Percentiles rank a stretch among this genome's conserved stretches.
Conservation (phyloP, 2,797 vertebrate species). For the Platyrinchus mystaceus region DNA sequence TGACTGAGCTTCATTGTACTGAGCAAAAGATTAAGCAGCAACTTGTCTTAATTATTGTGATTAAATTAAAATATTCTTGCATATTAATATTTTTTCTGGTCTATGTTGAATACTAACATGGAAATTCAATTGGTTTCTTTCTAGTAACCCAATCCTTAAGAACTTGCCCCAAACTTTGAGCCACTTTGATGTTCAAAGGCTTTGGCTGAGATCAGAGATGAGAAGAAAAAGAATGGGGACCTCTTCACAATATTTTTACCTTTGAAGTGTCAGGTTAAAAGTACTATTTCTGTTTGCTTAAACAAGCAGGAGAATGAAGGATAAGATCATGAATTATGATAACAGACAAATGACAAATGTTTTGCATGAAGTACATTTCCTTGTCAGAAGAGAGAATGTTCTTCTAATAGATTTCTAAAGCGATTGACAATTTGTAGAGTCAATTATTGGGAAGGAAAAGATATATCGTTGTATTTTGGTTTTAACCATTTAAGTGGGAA, state of each 20-base stretch:
- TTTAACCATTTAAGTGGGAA: neutral
- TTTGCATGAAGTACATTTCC: constrained; percentile 46
- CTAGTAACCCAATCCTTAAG: constrained; percentile 27
- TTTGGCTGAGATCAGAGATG: constrained; percentile 53
- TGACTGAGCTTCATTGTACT: neutral
- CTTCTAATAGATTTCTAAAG: constrained; percentile 36
- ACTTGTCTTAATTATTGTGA: constrained; percentile 21
- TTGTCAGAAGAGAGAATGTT: neutral
- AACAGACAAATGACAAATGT: constrained; percentile 53
- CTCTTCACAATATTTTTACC: constrained; percentile 49
- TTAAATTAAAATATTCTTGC: neutral
- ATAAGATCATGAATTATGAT: constrained; percentile 59
- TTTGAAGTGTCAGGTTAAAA: constrained; percentile 65
- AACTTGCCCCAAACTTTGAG: constrained; percentile 50
- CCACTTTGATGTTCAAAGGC: constrained; percentile 49
- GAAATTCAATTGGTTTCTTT: constrained; percentile 38
- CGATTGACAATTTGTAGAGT: constrained; percentile 1
- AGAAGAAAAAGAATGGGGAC: constrained; percentile 24
- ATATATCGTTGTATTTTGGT: neutral
- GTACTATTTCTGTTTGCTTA: constrained; percentile 49
- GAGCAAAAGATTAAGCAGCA: constrained; percentile 17
- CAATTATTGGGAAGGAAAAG: neutral
- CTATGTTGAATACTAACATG: neutral
- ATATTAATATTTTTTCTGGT: constrained; percentile 41
- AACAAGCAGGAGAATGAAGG: constrained; percentile 25